phyloP scores from a whole-genome alignment of 1,140 invertebrate genomes.

The Apocrypta bakeri region DNA sequence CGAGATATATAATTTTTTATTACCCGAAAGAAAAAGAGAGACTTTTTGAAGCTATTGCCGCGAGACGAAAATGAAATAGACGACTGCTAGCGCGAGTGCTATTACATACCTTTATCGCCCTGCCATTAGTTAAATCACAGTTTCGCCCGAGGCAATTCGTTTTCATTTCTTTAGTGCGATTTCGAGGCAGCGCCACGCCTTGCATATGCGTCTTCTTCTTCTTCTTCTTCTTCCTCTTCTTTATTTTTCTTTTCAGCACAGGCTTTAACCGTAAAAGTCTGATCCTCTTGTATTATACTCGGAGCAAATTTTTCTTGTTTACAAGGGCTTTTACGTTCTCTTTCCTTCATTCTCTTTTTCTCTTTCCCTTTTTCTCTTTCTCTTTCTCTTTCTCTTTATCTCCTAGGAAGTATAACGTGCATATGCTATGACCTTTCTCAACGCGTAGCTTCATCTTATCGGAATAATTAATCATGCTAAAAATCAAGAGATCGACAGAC shows the following conservation, averaged over 20 bases:
- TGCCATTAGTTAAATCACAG: slow-evolving; percentile 56
- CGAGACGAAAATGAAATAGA: background rate
- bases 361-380: no score
- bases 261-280: background rate
- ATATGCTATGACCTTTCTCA: no score
- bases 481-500: no score
- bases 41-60: background rate
- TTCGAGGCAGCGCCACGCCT: slow-evolving; percentile 45
- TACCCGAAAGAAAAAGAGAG: no score
- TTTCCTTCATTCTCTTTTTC: no score
- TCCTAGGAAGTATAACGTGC: no score
- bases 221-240: slow-evolving; percentile 43
- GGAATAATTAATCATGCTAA: no score
- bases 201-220: slow-evolving; percentile 55
- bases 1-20: background rate
- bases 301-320: background rate
- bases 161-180: slow-evolving; percentile 66
- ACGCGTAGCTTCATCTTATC: no score
- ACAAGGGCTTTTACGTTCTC: background rate
- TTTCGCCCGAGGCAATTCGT: slow-evolving; percentile 62
- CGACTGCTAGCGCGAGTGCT: background rate
- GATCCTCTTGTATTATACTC: background rate
- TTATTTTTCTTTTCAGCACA: slow-evolving; percentile 29
- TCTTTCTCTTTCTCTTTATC: no score
- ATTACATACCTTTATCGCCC: slow-evolving; percentile 57